Base-by-base conservation (phyloP, 1,140 invertebrate species). In the Euglossa dilemma region DNA sequence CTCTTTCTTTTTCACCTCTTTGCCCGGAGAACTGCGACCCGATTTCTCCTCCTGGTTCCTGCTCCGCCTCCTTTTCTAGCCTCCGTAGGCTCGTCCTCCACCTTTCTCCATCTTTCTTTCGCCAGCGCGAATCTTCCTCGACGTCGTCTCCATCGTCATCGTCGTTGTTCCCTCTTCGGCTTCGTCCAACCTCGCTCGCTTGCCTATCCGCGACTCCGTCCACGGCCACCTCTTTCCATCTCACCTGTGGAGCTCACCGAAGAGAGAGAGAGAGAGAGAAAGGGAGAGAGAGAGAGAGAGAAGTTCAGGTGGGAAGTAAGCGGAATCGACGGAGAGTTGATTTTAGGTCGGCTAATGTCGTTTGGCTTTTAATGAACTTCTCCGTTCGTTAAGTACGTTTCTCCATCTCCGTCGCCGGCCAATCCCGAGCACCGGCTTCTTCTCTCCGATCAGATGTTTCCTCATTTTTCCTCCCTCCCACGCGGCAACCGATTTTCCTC, bases 311-410 rank as follows among this genome's bases (percentile, higher is more conserved):
- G 79, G 79, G 75, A 88, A 84, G 64, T 78, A 74, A 81, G 80
- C 81, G 76, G 73, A 92, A 87, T 83, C 83, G 88, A 91, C 85
- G 86, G 86, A 91, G 90, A 88, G 92, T 89, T 94, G 94, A 94
- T 94, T 94, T 93, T 93, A 94, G 92, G 90, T 94, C 92, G 92
- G 91, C 93, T 94, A 94, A 94, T 90, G 92, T 94, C 92, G 91
- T 94, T 94, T 94, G 91, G 92, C 93, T 93, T 92, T 92, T 94
- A 94, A 94, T 94, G 93, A 94, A 94, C 93, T 93, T 94, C 93
- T 93, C 91, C 92, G 92, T 93, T 94, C 93, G 91, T 94, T 94
- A 94, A 93, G 93, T 92, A 91, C 91, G 86, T 93, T 94, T 93
- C 93, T 92, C 92, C 90, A 90, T 94, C 92, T 92, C 90, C 87